These are phyloP conservation scores for Musca vetustissima DNA, from an alignment of 1,140 invertebrate species.

Conservation along the genomic window DNA sequence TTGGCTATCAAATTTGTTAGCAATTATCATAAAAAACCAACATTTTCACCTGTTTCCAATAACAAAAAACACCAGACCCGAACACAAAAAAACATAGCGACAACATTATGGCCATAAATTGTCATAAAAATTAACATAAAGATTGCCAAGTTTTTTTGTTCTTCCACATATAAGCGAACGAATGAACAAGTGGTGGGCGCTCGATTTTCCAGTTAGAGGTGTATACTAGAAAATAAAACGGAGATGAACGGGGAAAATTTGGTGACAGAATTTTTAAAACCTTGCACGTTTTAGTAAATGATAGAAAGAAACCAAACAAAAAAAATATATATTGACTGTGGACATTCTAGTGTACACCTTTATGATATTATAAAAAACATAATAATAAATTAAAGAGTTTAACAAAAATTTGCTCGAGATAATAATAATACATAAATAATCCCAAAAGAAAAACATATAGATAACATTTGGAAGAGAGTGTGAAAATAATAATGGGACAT, in stretches of 20 bases:
- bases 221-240: too few species aligned
- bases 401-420: neutral
- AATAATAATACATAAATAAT: neutral
- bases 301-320: too few species aligned
- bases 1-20: neutral
- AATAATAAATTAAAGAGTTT: constrained; percentile 15
- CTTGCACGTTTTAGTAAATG: too few species aligned
- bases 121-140: constrained; percentile 17
- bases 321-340: neutral
- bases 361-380: constrained; percentile 15
- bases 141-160: neutral
- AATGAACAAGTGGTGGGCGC: too few species aligned
- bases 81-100: too few species aligned
- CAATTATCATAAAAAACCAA: constrained; percentile 23
- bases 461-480: neutral
- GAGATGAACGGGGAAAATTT: too few species aligned
- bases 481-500: too few species aligned
- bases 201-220: too few species aligned
- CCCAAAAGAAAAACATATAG: neutral
- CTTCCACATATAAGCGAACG: too few species aligned
- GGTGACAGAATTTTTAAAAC: too few species aligned
- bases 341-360: constrained; percentile 5
- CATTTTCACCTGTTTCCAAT: constrained; percentile 19
- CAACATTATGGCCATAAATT: constrained; percentile 11
- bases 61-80: neutral